A percentile compares a stretch with the other conserved stretches of the same genome.
These are phyloP conservation scores for Nesidiocoris tenuis DNA, from an alignment of 2,888 invertebrate genomes.

Conservation along the genomic window DNA sequence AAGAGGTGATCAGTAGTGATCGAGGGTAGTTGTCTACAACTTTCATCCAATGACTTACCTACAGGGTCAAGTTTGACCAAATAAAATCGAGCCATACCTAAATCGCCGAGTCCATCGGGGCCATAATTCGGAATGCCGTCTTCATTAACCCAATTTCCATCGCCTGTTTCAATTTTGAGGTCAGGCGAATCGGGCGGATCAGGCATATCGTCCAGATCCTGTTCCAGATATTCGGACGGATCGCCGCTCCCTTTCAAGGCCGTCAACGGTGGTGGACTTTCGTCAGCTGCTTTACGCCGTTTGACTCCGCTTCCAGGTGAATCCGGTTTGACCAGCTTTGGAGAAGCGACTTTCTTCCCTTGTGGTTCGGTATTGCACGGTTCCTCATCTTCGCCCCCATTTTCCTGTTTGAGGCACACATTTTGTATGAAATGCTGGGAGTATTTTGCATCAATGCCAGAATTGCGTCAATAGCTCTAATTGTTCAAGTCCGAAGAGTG, in stretches of 20 bases:
- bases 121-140: conserved; percentile 16
- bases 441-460: too few species aligned
- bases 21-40: too few species aligned
- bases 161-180: conserved; percentile 32
- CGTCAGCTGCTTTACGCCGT: conserved; percentile 28
- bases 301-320: conserved; percentile 34
- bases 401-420: too few species aligned
- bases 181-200: conserved; percentile 32
- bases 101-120: conserved; percentile 25
- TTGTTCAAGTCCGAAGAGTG: too few species aligned
- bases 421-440: too few species aligned
- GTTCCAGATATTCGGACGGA: conserved; percentile 41
- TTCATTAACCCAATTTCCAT: conserved; percentile 24
- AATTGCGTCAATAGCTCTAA: too few species aligned
- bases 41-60: too few species aligned
- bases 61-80: too few species aligned
- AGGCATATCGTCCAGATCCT: conserved; percentile 37
- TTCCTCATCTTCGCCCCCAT: conserved; percentile 37
- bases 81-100: too few species aligned
- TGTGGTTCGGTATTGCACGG: conserved; percentile 3
- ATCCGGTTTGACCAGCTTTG: conserved; percentile 42
- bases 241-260: conserved; percentile 35
- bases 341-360: conserved; percentile 30
- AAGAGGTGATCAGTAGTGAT: too few species aligned
- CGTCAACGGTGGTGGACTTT: conserved; percentile 29